Conservation (phyloP, 2,888 invertebrate genomes). For the Chouioia cunea region DNA sequence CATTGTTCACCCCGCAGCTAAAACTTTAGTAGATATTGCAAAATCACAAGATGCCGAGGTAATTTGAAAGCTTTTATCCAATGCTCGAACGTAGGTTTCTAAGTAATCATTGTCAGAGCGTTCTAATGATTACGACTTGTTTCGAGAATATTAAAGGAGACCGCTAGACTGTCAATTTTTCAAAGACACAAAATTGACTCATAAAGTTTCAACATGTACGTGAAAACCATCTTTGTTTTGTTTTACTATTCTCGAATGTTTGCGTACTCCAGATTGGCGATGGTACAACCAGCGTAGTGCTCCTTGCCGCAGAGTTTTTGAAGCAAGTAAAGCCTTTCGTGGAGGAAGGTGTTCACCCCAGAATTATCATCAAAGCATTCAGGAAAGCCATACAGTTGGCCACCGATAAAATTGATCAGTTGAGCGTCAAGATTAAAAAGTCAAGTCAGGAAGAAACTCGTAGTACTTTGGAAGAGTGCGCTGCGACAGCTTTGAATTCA, state of each 20-base stretch:
- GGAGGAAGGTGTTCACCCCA: slow-evolving; percentile 97
- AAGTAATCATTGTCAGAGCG: slow-evolving; percentile 16
- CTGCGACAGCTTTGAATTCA: slow-evolving; percentile 95
- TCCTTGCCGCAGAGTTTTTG: slow-evolving; percentile 94
- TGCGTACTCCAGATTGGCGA: slow-evolving; percentile 85
- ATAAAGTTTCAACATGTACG: slow-evolving; percentile 57
- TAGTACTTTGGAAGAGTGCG: slow-evolving; percentile 86
- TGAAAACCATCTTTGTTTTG: slow-evolving; percentile 1
- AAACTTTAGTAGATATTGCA: slow-evolving; percentile 97
- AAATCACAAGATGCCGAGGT: slow-evolving; percentile 99
- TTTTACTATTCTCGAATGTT: slow-evolving; percentile 27
- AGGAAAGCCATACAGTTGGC: slow-evolving; percentile 87
- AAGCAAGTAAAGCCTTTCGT: slow-evolving; percentile 95
- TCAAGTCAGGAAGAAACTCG: slow-evolving; percentile 74
- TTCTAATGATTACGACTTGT: slow-evolving; percentile 15
- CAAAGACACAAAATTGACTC: slow-evolving; percentile 56
- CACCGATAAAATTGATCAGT: slow-evolving; percentile 83
- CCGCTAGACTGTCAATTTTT: slow-evolving; percentile 58
- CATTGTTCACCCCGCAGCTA: slow-evolving; percentile 98
- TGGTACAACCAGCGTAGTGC: slow-evolving; percentile 97
- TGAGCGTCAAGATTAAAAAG: slow-evolving; percentile 85
- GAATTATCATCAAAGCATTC: slow-evolving; percentile 90
- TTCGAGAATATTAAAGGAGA: slow-evolving; percentile 57
- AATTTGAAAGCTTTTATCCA: slow-evolving; percentile 47
- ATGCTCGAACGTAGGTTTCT: slow-evolving; percentile 14